Conservation (phyloP, 2,888 invertebrate genomes). For the Dendrolimus houi region DNA sequence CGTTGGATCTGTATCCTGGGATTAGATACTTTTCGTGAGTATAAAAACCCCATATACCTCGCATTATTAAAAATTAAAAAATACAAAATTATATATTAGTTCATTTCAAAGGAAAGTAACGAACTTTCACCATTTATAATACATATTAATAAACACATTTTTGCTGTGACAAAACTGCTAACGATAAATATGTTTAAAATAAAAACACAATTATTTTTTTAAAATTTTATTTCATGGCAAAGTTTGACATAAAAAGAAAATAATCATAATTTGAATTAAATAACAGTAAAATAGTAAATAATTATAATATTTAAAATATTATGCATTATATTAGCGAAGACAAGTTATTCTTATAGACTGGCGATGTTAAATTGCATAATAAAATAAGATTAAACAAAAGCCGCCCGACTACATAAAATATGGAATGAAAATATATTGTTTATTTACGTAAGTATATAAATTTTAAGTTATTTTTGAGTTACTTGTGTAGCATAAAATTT, state of each 20-base stretch:
- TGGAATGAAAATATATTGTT: slow-evolving; percentile 31
- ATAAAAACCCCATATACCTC: no score
- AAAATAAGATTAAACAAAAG: slow-evolving; percentile 24
- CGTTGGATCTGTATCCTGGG: no score
- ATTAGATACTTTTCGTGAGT: no score
- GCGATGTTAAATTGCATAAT: slow-evolving; percentile 35
- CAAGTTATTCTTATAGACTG: slow-evolving; percentile 51
- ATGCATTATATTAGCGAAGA: slow-evolving; percentile 34
- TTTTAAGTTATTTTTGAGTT: slow-evolving; percentile 40
- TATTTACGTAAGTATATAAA: slow-evolving; percentile 1
- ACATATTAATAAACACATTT: no score
- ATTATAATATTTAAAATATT: slow-evolving; percentile 24
- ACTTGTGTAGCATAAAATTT: slow-evolving; percentile 87
- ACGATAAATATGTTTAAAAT: slow-evolving; percentile 7
- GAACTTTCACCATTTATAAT: no score
- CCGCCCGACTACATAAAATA: slow-evolving; percentile 22
- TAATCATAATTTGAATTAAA: slow-evolving; percentile 20
- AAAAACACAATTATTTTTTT: slow-evolving; percentile 26
- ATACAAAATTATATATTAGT: no score
- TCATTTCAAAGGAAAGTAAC: no score
- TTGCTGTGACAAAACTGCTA: no score
- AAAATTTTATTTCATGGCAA: slow-evolving; percentile 64
- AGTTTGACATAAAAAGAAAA: slow-evolving; percentile 43
- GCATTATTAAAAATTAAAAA: no score
- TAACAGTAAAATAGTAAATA: slow-evolving; percentile 17